Conservation (phyloP, 2,797 vertebrate genomes). For the Limosa lapponica region DNA sequence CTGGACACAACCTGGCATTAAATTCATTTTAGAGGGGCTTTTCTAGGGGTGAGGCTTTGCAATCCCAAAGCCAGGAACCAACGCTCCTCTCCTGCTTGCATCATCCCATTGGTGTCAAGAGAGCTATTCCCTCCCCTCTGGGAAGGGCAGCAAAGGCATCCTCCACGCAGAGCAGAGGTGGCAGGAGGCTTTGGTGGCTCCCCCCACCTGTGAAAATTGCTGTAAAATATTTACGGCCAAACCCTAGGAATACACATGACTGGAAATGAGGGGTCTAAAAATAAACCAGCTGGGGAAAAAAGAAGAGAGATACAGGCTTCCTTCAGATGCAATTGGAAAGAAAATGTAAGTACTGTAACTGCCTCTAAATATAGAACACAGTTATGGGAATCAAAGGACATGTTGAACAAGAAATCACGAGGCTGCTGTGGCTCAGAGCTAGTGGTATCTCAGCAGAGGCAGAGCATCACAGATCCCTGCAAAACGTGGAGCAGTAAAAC, state of each 20-base stretch:
- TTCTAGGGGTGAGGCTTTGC: neutral
- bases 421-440: neutral
- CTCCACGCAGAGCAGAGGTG: fast-evolving
- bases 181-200: neutral
- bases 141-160: neutral
- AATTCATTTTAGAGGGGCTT: neutral
- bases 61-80: neutral
- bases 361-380: constrained; percentile 27
- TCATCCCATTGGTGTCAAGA: neutral
- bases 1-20: neutral
- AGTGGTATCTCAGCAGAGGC: neutral
- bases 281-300: constrained; percentile 9
- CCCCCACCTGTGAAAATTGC: constrained; percentile 20
- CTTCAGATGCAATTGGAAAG: constrained; percentile 18
- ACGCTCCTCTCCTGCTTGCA: neutral
- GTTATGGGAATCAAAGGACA: neutral
- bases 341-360: constrained; percentile 10
- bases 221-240: constrained; percentile 32
- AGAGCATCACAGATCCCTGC: neutral
- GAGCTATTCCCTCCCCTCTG: neutral
- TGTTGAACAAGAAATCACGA: neutral
- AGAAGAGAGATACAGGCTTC: neutral
- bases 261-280: constrained; percentile 51
- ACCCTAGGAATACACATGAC: neutral
- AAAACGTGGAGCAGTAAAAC: neutral